These are phyloP conservation scores for Mechanitis messenoides DNA, from an alignment of 2,888 invertebrate species.

Conservation along the genomic window DNA sequence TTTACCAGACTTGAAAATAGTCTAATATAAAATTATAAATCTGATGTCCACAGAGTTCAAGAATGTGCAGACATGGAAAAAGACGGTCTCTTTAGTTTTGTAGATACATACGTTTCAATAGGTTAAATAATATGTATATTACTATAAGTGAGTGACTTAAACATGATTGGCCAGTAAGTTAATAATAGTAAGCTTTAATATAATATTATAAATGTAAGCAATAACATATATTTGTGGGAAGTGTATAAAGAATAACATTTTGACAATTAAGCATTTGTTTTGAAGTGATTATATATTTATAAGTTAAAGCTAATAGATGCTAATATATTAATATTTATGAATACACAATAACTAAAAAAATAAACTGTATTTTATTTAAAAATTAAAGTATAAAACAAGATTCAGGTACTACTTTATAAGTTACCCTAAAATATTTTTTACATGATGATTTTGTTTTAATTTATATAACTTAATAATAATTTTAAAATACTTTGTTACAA, in stretches of 20 bases:
- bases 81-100: too few species aligned
- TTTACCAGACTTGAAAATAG: neutral
- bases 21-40: slow-evolving; percentile 1
- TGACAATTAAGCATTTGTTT: too few species aligned
- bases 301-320: too few species aligned
- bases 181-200: neutral
- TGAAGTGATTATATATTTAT: too few species aligned
- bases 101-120: too few species aligned
- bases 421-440: slow-evolving; percentile 29
- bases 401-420: slow-evolving; percentile 38
- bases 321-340: neutral
- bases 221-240: neutral
- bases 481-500: slow-evolving; percentile 30
- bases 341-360: slow-evolving; percentile 7
- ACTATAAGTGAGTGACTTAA: neutral
- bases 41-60: too few species aligned
- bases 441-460: slow-evolving; percentile 21
- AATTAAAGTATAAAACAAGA: slow-evolving; percentile 29
- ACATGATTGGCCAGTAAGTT: neutral
- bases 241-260: neutral
- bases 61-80: too few species aligned
- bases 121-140: too few species aligned
- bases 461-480: slow-evolving; percentile 26
- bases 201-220: slow-evolving; percentile 2
- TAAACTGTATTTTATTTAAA: slow-evolving; percentile 21